Evolutionary conservation across 1,140 invertebrate genomes (phyloP).

Genomic region (Calosoma granatense): DNA sequence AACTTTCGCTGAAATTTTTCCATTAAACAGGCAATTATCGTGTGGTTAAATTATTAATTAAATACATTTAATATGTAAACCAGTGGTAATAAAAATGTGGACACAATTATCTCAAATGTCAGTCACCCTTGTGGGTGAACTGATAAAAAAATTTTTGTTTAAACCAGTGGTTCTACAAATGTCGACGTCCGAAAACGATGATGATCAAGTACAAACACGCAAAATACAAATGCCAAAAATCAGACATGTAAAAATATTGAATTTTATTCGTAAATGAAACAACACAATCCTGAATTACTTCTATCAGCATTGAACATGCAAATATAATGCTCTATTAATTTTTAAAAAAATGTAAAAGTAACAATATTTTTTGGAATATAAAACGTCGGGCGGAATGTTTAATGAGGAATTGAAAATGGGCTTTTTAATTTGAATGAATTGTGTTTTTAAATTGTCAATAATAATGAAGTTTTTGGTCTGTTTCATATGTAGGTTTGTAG

Average conservation of each 20-base stretch:
- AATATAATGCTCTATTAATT: not conserved
- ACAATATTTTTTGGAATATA: not conserved
- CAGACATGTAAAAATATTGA: not conserved
- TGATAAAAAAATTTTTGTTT: not conserved
- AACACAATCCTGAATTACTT: not conserved
- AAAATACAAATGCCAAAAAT: conserved; percentile 4
- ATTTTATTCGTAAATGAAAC: not conserved
- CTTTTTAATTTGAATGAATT: too few relatives aligned
- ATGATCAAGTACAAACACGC: not conserved
- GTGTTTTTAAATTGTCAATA: too few relatives aligned
- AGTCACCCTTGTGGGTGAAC: not conserved
- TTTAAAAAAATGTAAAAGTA: not conserved
- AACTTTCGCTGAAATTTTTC: too few relatives aligned
- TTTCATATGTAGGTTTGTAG: too few relatives aligned
- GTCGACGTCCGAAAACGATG: not conserved
- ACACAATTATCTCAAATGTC: too few relatives aligned
- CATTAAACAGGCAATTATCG: too few relatives aligned
- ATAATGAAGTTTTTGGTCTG: too few relatives aligned
- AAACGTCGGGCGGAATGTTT: not conserved
- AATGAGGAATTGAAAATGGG: too few relatives aligned
- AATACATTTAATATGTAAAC: not conserved
- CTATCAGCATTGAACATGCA: not conserved
- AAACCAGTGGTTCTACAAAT: not conserved
- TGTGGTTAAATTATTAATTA: too few relatives aligned
- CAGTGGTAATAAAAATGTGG: not conserved